These are phyloP conservation scores for Ectemnius cavifrons DNA, from an alignment of 2,888 invertebrate species.

Conservation along the genomic window DNA sequence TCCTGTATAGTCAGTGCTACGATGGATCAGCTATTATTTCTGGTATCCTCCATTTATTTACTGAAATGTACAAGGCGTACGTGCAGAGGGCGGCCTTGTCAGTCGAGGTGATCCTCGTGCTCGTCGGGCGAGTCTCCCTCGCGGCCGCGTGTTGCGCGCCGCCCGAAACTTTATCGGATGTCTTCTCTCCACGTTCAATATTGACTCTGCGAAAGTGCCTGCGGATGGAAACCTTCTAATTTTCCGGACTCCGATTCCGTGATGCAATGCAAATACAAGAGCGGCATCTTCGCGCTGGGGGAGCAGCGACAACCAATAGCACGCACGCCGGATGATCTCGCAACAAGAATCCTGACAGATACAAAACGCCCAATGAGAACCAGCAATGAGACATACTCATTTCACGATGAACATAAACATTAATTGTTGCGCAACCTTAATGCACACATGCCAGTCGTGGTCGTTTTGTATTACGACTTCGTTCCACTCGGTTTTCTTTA, in stretches of 20 bases:
- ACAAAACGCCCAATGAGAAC: neutral
- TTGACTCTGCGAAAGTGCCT: constrained; percentile 69
- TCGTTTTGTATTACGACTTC: no score
- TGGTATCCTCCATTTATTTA: no score
- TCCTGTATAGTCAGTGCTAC: no score
- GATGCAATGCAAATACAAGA: constrained; percentile 69
- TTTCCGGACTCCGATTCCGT: constrained; percentile 68
- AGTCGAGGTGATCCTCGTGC: no score
- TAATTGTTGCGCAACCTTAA: constrained; percentile 21
- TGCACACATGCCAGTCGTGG: no score
- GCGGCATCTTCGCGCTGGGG: constrained; percentile 24
- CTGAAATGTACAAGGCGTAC: no score
- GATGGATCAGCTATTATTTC: no score
- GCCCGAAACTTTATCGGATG: constrained; percentile 67
- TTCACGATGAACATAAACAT: constrained; percentile 14
- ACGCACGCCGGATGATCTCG: no score
- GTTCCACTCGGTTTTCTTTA: no score
- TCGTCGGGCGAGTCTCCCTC: no score
- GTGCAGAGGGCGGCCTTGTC: no score
- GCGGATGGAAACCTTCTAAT: constrained; percentile 70
- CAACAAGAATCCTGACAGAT: neutral
- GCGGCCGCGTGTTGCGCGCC: neutral
- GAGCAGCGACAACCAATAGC: no score
- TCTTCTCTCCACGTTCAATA: constrained; percentile 68
- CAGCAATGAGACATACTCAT: neutral